phyloP scores from a whole-genome alignment of 2,888 invertebrate genomes.

The Eristalinus aeneus region DNA sequence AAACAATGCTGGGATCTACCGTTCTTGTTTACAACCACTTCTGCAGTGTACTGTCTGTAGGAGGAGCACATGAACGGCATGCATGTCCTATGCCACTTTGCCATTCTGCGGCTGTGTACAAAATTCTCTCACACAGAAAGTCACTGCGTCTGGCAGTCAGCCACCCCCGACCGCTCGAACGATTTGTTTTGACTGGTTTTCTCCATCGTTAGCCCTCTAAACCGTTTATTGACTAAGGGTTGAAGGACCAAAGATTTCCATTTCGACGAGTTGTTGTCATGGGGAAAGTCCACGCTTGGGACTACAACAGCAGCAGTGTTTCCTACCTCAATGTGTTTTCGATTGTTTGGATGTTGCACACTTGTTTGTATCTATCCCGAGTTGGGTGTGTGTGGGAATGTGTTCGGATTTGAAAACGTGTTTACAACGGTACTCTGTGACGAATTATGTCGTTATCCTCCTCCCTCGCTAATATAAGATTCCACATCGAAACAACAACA shows the following conservation, averaged over 20 bases:
- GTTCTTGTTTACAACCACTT: not conserved
- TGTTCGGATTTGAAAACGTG: not conserved
- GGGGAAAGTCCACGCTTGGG: not conserved
- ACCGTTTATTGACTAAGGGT: conserved; percentile 34
- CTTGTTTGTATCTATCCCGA: not conserved
- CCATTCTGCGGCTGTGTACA: not conserved
- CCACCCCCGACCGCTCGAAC: not conserved
- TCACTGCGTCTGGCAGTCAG: conserved; percentile 14
- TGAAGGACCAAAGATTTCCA: conserved; percentile 41
- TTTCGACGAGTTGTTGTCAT: conserved; percentile 41
- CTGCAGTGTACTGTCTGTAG: not conserved
- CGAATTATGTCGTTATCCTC: not conserved
- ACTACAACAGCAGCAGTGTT: conserved; percentile 2
- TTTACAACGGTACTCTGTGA: not conserved
- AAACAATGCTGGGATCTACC: not conserved
- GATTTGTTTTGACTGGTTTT: conserved; percentile 45
- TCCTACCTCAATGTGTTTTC: conserved; percentile 51
- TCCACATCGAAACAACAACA: not conserved
- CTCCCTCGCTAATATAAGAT: not conserved
- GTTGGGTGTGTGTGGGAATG: conserved; percentile 5
- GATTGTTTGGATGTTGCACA: conserved; percentile 3
- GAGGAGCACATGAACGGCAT: not conserved
- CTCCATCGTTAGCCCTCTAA: conserved; percentile 12
- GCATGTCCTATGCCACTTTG: not conserved
- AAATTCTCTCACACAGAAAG: not conserved